Conservation (phyloP, 2,113 vertebrate genomes). For the Gavialis gangeticus region DNA sequence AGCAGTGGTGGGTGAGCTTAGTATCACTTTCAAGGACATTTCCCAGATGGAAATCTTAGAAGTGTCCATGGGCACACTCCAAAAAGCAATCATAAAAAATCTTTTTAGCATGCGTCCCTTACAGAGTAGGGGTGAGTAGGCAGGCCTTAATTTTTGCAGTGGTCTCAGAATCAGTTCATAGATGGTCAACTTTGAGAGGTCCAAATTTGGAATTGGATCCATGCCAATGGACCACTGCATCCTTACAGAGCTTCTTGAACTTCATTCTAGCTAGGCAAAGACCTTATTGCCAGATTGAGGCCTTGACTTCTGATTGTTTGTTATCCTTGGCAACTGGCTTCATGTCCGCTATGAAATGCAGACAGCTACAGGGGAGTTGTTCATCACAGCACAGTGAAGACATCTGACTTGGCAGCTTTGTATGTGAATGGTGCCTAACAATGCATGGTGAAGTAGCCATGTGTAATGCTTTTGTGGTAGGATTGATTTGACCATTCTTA, state of each 20-base stretch:
- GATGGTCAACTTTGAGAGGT: neutral
- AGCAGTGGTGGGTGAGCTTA: no score
- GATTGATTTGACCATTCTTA: neutral
- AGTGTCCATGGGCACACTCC: no score
- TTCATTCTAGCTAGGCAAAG: neutral
- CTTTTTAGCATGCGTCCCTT: no score
- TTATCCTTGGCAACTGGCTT: neutral
- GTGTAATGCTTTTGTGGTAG: neutral
- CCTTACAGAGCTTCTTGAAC: neutral
- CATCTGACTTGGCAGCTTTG: conserved; percentile 17
- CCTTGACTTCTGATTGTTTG: neutral
- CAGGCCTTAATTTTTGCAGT: no score
- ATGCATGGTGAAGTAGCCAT: neutral
- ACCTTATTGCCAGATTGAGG: neutral
- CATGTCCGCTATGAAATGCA: neutral
- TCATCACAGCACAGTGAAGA: neutral
- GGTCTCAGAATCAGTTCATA: neutral
- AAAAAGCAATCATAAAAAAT: no score
- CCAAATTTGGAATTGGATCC: neutral
- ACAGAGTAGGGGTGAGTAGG: no score
- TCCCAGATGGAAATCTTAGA: no score
- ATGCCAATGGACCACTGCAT: neutral
- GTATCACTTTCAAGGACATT: no score
- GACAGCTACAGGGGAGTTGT: conserved; percentile 13
- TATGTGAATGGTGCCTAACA: neutral